phyloP scores from a whole-genome alignment of 1,140 invertebrate genomes.

The Ectropis grisescens region DNA sequence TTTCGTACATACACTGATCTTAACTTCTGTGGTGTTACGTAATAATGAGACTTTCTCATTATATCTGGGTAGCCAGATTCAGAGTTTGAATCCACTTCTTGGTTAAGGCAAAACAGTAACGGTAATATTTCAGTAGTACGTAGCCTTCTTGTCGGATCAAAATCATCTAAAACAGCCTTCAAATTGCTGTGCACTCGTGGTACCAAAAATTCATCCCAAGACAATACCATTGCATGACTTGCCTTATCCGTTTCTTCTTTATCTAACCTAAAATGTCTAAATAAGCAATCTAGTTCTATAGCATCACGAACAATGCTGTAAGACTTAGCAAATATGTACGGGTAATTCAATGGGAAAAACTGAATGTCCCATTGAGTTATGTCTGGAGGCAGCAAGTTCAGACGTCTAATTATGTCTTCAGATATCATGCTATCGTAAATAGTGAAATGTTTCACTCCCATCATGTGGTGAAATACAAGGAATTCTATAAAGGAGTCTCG shows the following conservation, averaged over 20 bases:
- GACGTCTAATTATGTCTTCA: conserved; percentile 64
- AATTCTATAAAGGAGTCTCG: conserved; percentile 70
- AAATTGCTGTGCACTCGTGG: conserved; percentile 70
- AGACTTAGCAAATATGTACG: conserved; percentile 59
- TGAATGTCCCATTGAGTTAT: conserved; percentile 67
- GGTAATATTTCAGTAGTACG: conserved; percentile 37
- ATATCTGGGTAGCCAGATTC: conserved; percentile 58
- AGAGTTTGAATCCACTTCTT: conserved; percentile 57
- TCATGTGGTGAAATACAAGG: conserved; percentile 70
- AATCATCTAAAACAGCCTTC: conserved; percentile 48
- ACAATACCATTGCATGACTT: conserved; percentile 69
- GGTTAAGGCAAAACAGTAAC: conserved; percentile 60
- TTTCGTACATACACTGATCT: conserved; percentile 46
- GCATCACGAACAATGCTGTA: conserved; percentile 63
- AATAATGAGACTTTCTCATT: conserved; percentile 64
- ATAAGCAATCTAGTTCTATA: conserved; percentile 76
- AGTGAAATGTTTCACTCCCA: conserved; percentile 70
- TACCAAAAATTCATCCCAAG: conserved; percentile 77
- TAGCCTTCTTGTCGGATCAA: conserved; percentile 48
- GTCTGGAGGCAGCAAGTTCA: conserved; percentile 66
- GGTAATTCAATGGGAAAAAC: conserved; percentile 70
- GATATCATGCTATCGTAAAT: conserved; percentile 71
- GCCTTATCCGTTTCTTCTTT: conserved; percentile 58
- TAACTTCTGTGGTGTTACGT: conserved; percentile 35
- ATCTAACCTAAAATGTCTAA: conserved; percentile 63